These are phyloP conservation scores for Sebastes oblongus DNA, from an alignment of 2,797 vertebrate species.

Conservation along the genomic window DNA sequence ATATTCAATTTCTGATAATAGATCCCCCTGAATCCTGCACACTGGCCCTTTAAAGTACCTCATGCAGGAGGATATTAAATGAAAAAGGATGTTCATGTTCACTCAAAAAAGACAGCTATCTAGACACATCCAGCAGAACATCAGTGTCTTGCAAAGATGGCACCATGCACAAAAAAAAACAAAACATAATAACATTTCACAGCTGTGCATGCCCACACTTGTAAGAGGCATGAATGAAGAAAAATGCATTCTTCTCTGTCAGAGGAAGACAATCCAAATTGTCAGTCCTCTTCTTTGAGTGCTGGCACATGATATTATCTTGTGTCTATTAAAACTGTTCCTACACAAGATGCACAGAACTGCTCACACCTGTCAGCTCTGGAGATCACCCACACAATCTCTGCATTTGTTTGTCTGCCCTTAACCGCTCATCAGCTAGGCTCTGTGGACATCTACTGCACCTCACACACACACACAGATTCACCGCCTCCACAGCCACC, in stretches of 20 bases:
- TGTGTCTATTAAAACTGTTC: constrained; percentile 52
- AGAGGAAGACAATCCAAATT: constrained; percentile 30
- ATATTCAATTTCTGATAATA: background rate
- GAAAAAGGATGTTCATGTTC: background rate
- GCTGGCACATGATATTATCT: constrained; percentile 28
- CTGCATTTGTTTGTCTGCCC: constrained; percentile 67
- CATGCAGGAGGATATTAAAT: background rate
- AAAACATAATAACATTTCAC: background rate
- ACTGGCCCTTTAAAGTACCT: background rate
- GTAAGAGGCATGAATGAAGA: constrained; percentile 3
- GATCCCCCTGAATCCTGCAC: background rate
- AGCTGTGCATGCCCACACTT: constrained; percentile 13
- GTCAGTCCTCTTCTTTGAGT: constrained; percentile 24
- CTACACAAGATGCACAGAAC: constrained; percentile 30
- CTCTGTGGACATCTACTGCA: constrained; percentile 44
- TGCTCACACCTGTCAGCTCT: constrained; percentile 66
- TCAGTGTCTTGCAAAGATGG: constrained; percentile 6
- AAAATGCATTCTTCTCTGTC: constrained; percentile 6
- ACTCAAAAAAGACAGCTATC: background rate
- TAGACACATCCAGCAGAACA: background rate
- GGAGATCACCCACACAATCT: constrained; percentile 68
- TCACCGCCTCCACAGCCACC: constrained; percentile 60
- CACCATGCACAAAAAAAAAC: background rate
- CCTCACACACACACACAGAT: constrained; percentile 14
- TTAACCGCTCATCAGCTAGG: constrained; percentile 66